A percentile compares a stretch with the other conserved stretches of the same genome.
Evolutionary conservation across 2,888 invertebrate species (phyloP).

Genomic region (Alitta virens): DNA sequence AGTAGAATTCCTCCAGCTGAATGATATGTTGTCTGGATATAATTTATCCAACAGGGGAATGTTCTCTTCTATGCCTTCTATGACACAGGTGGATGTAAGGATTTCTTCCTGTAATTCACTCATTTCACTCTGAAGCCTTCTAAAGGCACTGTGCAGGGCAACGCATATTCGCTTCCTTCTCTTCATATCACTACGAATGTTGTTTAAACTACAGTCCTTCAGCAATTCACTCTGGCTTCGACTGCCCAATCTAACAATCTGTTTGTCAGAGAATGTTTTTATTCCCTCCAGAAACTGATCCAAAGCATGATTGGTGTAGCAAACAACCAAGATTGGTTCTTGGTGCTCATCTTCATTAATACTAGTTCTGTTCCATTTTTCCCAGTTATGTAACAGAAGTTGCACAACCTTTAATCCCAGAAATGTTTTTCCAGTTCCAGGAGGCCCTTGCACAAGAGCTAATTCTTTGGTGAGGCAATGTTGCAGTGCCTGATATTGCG

Average conservation of each 20-base stretch:
- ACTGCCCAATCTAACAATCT: constrained; percentile 47
- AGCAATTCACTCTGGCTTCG: constrained; percentile 16
- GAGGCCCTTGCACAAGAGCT: constrained; percentile 65
- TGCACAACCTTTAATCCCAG: constrained; percentile 73
- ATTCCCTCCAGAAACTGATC: constrained; percentile 57
- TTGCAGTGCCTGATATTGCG: constrained; percentile 45
- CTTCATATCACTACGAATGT: neutral
- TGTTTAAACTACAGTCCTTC: neutral
- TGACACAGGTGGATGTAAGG: neutral
- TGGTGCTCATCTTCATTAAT: neutral
- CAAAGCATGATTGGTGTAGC: constrained; percentile 56
- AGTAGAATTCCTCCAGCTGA: neutral
- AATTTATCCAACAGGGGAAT: constrained; percentile 38
- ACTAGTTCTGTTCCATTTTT: constrained; percentile 54
- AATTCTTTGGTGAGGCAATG: constrained; percentile 48
- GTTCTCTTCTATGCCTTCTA: constrained; percentile 31
- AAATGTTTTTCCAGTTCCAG: constrained; percentile 84
- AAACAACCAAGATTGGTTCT: constrained; percentile 49
- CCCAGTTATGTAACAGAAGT: constrained; percentile 64
- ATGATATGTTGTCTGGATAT: constrained; percentile 9
- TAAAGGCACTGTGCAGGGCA: neutral
- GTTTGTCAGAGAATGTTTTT: constrained; percentile 34
- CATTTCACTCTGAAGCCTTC: constrained; percentile 16
- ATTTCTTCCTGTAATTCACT: constrained; percentile 12
- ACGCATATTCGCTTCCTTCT: constrained; percentile 8